Evolutionary conservation across 2,113 vertebrate genomes (phyloP).

Genomic region (Saimiri boliviensis): DNA sequence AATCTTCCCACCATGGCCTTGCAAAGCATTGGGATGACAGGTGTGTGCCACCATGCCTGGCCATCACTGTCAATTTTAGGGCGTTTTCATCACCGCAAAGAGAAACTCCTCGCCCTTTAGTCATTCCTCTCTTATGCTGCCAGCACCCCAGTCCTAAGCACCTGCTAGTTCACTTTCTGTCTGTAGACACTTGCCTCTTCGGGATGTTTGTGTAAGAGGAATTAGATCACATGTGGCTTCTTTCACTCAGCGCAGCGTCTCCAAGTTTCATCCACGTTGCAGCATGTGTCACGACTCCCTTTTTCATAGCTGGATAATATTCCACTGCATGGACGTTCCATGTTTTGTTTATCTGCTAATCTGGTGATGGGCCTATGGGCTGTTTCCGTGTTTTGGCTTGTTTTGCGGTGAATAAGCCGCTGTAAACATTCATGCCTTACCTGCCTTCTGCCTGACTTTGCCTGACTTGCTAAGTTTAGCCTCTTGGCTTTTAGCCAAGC

Average conservation of each 20-base stretch:
- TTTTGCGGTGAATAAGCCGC: rapidly evolving
- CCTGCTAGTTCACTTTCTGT: not conserved
- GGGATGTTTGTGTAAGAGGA: not conserved
- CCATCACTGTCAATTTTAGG: not conserved
- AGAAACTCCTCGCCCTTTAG: not conserved
- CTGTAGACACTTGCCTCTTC: not conserved
- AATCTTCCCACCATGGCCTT: not conserved
- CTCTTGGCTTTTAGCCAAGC: conserved; percentile 34
- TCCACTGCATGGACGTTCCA: rapidly evolving
- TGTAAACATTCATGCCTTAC: rapidly evolving
- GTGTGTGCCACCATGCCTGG: not conserved
- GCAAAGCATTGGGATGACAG: not conserved
- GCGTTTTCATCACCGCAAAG: not conserved
- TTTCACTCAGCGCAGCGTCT: not conserved
- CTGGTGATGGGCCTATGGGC: rapidly evolving
- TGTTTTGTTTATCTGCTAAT: rapidly evolving
- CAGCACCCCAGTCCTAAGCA: rapidly evolving
- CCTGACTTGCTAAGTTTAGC: conserved; percentile 57
- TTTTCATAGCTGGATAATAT: not conserved
- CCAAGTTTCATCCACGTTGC: rapidly evolving
- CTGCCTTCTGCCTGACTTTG: not conserved
- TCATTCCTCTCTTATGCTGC: not conserved
- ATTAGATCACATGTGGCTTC: rapidly evolving
- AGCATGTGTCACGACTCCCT: rapidly evolving
- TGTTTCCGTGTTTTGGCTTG: not conserved